These are phyloP conservation scores for Rafetus swinhoei DNA, from an alignment of 2,113 vertebrate genomes.

Conservation along the genomic window DNA sequence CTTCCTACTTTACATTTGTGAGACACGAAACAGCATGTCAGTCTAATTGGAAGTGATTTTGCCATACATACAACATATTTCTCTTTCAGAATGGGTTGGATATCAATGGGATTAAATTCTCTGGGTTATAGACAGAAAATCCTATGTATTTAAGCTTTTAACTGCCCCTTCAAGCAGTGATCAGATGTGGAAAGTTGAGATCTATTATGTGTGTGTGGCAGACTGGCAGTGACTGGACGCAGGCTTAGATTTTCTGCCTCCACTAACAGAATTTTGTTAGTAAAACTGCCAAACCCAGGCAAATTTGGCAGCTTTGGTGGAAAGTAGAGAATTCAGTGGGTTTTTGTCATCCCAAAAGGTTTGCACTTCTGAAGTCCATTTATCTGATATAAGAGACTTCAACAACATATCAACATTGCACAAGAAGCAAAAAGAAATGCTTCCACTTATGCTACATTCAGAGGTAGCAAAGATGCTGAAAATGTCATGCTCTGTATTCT, in stretches of 20 bases:
- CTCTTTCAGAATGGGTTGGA: slow-evolving; percentile 40
- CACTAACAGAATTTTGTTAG: slow-evolving; percentile 63
- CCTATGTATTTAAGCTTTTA: slow-evolving; percentile 16
- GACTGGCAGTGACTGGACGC: slow-evolving; percentile 57
- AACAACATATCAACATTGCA: slow-evolving; percentile 34
- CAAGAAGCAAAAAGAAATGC: slow-evolving; percentile 36
- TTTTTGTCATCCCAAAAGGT: slow-evolving; percentile 71
- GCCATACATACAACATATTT: slow-evolving; percentile 32
- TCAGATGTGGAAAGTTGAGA: slow-evolving; percentile 59
- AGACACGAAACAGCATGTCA: slow-evolving; percentile 50
- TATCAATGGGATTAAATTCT: slow-evolving; percentile 47
- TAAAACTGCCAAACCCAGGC: slow-evolving; percentile 68
- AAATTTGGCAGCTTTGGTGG: slow-evolving; percentile 69
- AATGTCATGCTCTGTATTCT: not conserved
- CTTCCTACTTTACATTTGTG: slow-evolving; percentile 23
- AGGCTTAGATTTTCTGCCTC: slow-evolving; percentile 70
- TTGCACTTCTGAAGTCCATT: slow-evolving; percentile 65
- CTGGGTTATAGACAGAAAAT: slow-evolving; percentile 41
- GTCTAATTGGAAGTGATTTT: slow-evolving; percentile 60
- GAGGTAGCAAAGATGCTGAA: not conserved
- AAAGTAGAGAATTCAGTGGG: slow-evolving; percentile 65
- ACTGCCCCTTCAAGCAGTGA: slow-evolving; percentile 60
- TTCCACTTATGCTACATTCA: not conserved
- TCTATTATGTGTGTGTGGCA: slow-evolving; percentile 59
- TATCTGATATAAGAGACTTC: slow-evolving; percentile 72